A percentile compares a stretch with the other conserved stretches of the same genome.
These are phyloP conservation scores for Cydia pomonella DNA, from an alignment of 1,140 invertebrate species.

Conservation along the genomic window DNA sequence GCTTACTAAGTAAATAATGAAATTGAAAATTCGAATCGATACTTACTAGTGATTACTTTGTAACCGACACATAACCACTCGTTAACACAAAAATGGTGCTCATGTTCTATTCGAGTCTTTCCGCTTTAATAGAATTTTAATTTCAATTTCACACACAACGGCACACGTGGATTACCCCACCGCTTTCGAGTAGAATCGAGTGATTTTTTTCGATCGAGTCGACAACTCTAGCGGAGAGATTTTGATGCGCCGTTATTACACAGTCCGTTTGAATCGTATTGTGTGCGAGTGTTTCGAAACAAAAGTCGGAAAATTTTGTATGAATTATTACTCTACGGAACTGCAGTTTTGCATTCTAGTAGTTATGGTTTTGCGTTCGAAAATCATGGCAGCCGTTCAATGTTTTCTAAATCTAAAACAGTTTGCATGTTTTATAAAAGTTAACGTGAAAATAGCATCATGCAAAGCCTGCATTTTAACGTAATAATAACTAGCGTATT, in stretches of 20 bases:
- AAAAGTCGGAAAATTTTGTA: slow-evolving; percentile 43
- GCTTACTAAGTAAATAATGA: neutral
- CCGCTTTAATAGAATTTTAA: slow-evolving; percentile 72
- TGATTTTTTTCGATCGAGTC: slow-evolving; percentile 59
- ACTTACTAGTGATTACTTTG: neutral
- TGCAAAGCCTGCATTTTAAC: neutral
- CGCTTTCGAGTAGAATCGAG: slow-evolving; percentile 38
- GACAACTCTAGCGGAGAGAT: slow-evolving; percentile 67
- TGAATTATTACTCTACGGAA: slow-evolving; percentile 32
- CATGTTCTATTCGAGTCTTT: slow-evolving; percentile 57
- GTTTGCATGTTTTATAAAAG: slow-evolving; percentile 32
- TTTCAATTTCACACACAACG: slow-evolving; percentile 72
- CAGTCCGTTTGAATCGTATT: slow-evolving; percentile 72
- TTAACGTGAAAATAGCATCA: slow-evolving; percentile 9
- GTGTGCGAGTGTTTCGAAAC: slow-evolving; percentile 52
- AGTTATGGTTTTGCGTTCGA: neutral
- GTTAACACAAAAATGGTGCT: slow-evolving; percentile 34
- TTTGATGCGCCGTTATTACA: slow-evolving; percentile 74
- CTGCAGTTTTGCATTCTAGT: slow-evolving; percentile 22
- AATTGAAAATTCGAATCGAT: neutral
- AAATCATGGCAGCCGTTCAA: slow-evolving; percentile 1
- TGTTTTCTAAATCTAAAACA: slow-evolving; percentile 20
- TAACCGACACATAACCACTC: neutral
- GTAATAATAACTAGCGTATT: slow-evolving; percentile 8
- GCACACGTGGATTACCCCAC: slow-evolving; percentile 64